Conservation (phyloP, 2,797 vertebrate genomes). For the Oryzias sinensis region DNA sequence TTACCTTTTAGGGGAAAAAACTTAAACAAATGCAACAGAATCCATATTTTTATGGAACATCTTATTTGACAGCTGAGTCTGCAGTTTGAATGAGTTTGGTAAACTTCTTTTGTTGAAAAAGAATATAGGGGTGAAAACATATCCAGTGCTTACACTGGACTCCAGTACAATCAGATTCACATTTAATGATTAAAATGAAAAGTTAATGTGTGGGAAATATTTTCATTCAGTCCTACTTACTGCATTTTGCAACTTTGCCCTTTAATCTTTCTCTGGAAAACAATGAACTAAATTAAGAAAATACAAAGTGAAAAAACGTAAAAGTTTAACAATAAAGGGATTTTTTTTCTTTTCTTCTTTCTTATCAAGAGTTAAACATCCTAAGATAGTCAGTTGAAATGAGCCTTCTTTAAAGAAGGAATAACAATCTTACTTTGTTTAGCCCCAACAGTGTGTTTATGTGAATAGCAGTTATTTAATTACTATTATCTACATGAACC, state of each 20-base stretch:
- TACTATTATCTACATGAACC: slow-evolving; percentile 49
- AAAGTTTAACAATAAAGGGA: neutral
- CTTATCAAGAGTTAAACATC: no score
- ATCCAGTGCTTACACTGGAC: no score
- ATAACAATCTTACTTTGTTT: slow-evolving; percentile 1
- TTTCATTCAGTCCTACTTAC: slow-evolving; percentile 13
- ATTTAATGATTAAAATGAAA: no score
- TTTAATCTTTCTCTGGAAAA: slow-evolving; percentile 1
- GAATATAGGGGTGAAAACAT: no score
- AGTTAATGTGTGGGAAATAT: neutral
- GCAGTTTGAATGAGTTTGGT: no score
- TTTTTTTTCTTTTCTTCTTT: no score
- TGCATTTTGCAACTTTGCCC: slow-evolving; percentile 1
- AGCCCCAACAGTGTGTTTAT: neutral
- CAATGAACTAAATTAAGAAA: slow-evolving; percentile 12
- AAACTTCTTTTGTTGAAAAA: no score
- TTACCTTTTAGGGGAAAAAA: neutral
- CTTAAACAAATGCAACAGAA: no score
- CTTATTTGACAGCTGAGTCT: slow-evolving; percentile 4
- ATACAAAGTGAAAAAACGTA: neutral
- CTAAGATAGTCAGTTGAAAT: no score
- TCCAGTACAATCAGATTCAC: no score
- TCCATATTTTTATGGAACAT: no score
- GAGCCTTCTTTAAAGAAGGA: neutral
- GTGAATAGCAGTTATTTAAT: slow-evolving; percentile 28